Evolutionary conservation across 2,113 vertebrate species (phyloP), one percentile per base, ranked within the genome.

Genomic region (Xerus inauris): DNA sequence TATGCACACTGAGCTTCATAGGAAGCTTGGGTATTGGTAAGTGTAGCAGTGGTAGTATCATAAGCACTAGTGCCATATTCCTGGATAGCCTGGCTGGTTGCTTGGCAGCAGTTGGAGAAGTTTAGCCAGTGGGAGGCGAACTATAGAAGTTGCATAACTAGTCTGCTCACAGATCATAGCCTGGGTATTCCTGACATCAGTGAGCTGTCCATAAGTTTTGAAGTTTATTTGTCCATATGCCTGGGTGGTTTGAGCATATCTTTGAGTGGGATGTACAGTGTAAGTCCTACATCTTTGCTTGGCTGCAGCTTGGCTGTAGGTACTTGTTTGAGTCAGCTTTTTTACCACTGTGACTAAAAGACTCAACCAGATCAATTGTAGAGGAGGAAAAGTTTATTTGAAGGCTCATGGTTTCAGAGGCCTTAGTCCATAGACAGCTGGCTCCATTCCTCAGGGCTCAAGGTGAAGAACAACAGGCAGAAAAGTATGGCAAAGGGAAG

Each of bases 21-120:
- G 12, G 98, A 98, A 89, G 98, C 98, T 98, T 99, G 99, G 64
- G 99, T 99, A 85, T 99, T 99, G 79, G 99, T 98, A 22, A 99
- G 98, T 28, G 99, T 98, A 38, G 99, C 99, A 57, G 99, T 98
- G 97, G 93, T 98, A 57, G 98, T 98, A 26, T 99, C 99, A 59
- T 99, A 99, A 90, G 98, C 98, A 92, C 98, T 98, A 35, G 98
- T 98, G 97, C 99, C 99, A 0, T 99, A 99, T 9, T 98, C 98
- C 97, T 99, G 99, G 87, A 99, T 97, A 62, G 99, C 99, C 98
- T 99, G 99, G 40, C 99, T 99, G 94, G 99, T 99, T 1, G 98
- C 98, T 9, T 99, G 99, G 99, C 98, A 9, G 98, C 98, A 19
- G 99, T 86, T 28, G 99, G 99, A 92, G 99, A 98, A 69, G 98